Conservation (phyloP, 2,113 vertebrate species). For the Sphaerodactylus townsendi region DNA sequence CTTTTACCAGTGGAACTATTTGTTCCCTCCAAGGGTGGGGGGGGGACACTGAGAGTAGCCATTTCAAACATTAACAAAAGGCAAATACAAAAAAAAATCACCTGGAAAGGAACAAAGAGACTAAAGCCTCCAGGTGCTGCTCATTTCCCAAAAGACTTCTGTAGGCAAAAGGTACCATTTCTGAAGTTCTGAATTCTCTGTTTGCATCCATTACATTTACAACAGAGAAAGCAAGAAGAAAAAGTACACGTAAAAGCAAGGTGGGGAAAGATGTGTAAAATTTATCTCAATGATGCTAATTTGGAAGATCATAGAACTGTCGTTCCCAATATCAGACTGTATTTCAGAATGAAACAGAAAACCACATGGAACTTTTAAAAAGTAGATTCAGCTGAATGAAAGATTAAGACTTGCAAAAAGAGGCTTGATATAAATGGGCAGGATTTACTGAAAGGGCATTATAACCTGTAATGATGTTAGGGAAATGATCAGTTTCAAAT, state of each 20-base stretch:
- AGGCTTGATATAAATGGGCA: not conserved
- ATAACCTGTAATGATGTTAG: not conserved
- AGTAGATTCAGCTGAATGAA: constrained; percentile 23
- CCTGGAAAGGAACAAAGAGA: constrained; percentile 33
- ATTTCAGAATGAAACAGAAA: not conserved
- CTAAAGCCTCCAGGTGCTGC: not conserved
- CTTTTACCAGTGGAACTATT: constrained; percentile 41
- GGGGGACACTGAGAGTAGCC: constrained; percentile 1
- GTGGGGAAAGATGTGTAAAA: not conserved
- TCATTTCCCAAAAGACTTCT: constrained; percentile 36
- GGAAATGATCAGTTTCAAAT: not conserved
- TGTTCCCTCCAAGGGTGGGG: constrained; percentile 25
- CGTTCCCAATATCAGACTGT: not conserved
- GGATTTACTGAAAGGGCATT: not conserved
- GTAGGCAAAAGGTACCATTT: not conserved
- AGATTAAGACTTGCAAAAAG: not conserved
- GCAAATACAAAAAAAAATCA: constrained; percentile 18
- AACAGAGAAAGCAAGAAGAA: not conserved
- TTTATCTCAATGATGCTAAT: constrained; percentile 2
- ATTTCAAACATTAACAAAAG: constrained; percentile 34
- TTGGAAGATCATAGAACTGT: constrained; percentile 11
- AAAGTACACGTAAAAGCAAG: not conserved
- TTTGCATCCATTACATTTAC: constrained; percentile 33
- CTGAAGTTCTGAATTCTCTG: not conserved
- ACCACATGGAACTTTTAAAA: not conserved